Evolutionary conservation across 2,113 vertebrate species (phyloP).

Genomic region (Cynoglossus semilaevis): DNA sequence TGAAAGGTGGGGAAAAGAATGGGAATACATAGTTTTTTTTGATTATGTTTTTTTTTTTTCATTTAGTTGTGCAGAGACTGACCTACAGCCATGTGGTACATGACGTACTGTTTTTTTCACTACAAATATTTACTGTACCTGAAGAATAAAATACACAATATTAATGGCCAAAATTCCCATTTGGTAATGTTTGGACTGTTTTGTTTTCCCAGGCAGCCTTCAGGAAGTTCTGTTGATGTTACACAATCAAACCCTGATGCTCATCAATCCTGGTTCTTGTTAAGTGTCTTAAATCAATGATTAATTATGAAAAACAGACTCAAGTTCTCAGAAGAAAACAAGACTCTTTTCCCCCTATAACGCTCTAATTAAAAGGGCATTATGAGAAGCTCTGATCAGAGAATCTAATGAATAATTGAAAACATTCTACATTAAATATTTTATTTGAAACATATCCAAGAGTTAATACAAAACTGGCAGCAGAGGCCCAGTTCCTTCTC

Average conservation of each 20-base stretch:
- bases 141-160: not conserved
- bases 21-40: conserved; percentile 5
- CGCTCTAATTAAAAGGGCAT: no score
- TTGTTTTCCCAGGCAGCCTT: not conserved
- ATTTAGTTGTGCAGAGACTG: conserved; percentile 6
- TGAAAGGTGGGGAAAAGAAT: conserved; percentile 35
- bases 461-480: no score
- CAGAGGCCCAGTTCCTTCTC: no score
- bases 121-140: not conserved
- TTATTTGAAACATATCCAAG: no score
- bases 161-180: not conserved
- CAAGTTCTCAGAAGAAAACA: no score
- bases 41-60: conserved; percentile 20
- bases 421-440: no score
- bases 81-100: not conserved
- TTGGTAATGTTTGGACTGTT: not conserved
- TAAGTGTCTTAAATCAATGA: not conserved
- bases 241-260: not conserved
- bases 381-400: no score
- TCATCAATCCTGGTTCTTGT: not conserved
- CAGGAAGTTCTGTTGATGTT: not conserved
- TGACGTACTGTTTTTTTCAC: not conserved
- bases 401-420: no score
- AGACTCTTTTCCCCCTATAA: no score
- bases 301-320: not conserved